phyloP scores from a whole-genome alignment of 2,113 vertebrate genomes.

The Stomatorhinus ivindoensis region DNA sequence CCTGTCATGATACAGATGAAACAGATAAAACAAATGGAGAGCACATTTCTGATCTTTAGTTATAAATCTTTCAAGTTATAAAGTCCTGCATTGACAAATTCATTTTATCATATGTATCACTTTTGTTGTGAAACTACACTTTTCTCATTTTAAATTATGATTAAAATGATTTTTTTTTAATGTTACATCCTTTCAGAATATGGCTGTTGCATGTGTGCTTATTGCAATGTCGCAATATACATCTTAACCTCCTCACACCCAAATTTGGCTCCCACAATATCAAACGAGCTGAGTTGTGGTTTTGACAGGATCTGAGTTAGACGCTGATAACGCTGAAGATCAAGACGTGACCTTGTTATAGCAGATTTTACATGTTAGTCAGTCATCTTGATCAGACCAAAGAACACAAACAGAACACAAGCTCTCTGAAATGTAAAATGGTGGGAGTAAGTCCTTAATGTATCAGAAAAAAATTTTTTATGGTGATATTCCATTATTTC shows the following conservation, averaged over 20 bases:
- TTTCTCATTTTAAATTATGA: background rate
- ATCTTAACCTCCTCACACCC: background rate
- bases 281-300: background rate
- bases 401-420: background rate
- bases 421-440: background rate
- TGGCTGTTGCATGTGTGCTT: background rate
- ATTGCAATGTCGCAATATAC: background rate
- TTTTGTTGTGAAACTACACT: background rate
- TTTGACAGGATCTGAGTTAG: background rate
- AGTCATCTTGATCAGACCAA: background rate
- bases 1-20: background rate
- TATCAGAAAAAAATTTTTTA: background rate
- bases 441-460: background rate
- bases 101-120: background rate
- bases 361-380: background rate
- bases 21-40: background rate
- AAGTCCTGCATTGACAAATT: background rate
- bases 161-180: background rate
- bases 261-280: background rate
- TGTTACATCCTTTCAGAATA: background rate
- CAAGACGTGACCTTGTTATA: background rate
- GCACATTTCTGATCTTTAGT: background rate
- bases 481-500: background rate
- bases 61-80: too few relatives aligned
- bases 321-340: background rate